Evolutionary conservation across 2,113 vertebrate species (phyloP), one percentile per base, ranked within the genome.

Genomic region (Phocoena sinus): DNA sequence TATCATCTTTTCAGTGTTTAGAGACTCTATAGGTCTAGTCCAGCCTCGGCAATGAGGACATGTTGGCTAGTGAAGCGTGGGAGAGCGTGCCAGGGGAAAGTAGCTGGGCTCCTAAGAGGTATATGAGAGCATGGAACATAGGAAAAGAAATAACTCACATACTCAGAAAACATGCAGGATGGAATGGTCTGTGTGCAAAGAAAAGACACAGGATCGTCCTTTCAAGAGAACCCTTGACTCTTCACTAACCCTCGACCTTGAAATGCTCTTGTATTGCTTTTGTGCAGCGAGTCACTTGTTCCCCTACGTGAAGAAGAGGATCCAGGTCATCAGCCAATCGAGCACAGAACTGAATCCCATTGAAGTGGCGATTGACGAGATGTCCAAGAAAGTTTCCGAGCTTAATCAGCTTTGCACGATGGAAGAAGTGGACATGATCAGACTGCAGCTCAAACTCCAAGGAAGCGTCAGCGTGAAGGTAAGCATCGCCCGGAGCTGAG

Each of bases 331-430:
- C 79, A 99, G 99, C 97, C 99, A 99, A 77, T 99, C 99, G 38
- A 99, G 99, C 98, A 99, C 99, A 2, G 99, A 99, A 93, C 99
- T 99, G 98, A 99, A 99, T 97, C 99, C 99, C 1, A 99, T 99
- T 0, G 99, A 99, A 96, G 99, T 99, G n/a, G 99, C 99, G 0
- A 99, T 99, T n/a, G 99, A 99, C 65, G 99, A 99, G 98, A 99
- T 99, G 99, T 99, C 99, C 70, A 99, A 99, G 65, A 99, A 99
- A 83, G 99, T 99, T 82, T 99, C 99, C 0, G 99, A 99, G 98
- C 99, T 99, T 93, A 99, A 99, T 87, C 99, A 99, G 98, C 99
- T 99, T 74, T 99, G 99, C 98, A 99, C 98, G 6, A 99, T 99
- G 99, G 99, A 99, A 36, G 99, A 99, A 36, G 99, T 99, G 97